Evolutionary conservation across 2,797 vertebrate species (phyloP).

Genomic region (Rhadinocentrus ornatus): DNA sequence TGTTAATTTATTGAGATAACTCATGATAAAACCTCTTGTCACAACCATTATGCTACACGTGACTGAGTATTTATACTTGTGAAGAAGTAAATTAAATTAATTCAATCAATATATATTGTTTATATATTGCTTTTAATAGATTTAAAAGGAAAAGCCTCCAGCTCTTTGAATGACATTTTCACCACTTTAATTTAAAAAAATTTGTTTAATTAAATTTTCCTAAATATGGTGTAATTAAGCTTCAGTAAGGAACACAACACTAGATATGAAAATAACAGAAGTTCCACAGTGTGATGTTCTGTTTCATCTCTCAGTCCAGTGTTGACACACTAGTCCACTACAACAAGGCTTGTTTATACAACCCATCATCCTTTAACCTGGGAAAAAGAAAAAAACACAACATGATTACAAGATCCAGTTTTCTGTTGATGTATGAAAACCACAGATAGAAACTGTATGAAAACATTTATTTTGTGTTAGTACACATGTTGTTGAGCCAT

Average conservation of each 20-base stretch:
- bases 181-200: background rate
- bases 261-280: slow-evolving; percentile 8
- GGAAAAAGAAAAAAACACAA: slow-evolving; percentile 16
- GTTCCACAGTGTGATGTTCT: background rate
- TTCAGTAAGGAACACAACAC: background rate
- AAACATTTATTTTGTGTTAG: slow-evolving; percentile 34
- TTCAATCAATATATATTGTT: no score
- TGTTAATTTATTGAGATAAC: no score
- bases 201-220: no score
- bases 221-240: background rate
- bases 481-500: background rate
- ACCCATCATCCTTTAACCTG: slow-evolving; percentile 30
- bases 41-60: no score
- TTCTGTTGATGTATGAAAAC: slow-evolving; percentile 39
- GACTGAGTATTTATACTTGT: no score
- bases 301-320: background rate
- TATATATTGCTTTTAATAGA: no score
- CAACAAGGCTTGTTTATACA: slow-evolving; percentile 21
- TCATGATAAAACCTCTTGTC: no score
- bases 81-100: no score
- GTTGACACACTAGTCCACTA: slow-evolving; percentile 35
- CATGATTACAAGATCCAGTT: slow-evolving; percentile 25
- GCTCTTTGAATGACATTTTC: background rate
- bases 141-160: no score
- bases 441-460: slow-evolving; percentile 20